phyloP scores from a whole-genome alignment of 2,113 vertebrate genomes.

The Nycticorax nycticorax region DNA sequence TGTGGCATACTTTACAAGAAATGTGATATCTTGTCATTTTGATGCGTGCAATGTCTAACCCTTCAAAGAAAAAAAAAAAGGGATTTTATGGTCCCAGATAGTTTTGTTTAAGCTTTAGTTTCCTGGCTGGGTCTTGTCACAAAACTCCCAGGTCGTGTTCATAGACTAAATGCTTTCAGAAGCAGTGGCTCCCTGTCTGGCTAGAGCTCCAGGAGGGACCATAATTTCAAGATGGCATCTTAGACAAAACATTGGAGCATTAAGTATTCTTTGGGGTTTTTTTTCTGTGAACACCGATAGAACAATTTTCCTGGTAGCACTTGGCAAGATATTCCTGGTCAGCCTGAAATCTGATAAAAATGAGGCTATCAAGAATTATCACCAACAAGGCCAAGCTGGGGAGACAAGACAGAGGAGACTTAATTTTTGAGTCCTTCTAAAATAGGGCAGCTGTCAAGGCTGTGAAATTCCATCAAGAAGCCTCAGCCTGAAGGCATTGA shows the following conservation, averaged over 20 bases:
- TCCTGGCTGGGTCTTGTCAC: not conserved
- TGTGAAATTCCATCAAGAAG: accelerated
- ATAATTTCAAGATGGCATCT: not conserved
- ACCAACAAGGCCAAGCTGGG: not conserved
- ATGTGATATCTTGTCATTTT: not conserved
- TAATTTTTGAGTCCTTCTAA: not conserved
- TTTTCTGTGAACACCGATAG: not conserved
- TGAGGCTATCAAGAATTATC: accelerated
- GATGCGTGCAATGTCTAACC: not conserved
- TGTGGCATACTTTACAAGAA: not conserved
- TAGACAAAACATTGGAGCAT: not conserved
- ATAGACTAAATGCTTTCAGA: not conserved
- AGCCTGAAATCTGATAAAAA: not conserved
- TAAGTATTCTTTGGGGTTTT: not conserved
- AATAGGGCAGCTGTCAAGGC: not conserved
- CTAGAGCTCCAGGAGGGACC: not conserved
- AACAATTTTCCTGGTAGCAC: not conserved
- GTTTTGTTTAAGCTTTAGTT: not conserved
- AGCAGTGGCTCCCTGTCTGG: not conserved
- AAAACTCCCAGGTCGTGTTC: not conserved
- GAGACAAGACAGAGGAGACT: not conserved
- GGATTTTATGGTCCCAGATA: not conserved
- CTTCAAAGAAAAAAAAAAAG: not conserved
- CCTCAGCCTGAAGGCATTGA: not conserved
- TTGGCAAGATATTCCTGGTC: not conserved